Evolutionary conservation across 2,797 vertebrate genomes (phyloP), one percentile per base, ranked within the genome.

Genomic region (Ctenopoma kingsleyae): DNA sequence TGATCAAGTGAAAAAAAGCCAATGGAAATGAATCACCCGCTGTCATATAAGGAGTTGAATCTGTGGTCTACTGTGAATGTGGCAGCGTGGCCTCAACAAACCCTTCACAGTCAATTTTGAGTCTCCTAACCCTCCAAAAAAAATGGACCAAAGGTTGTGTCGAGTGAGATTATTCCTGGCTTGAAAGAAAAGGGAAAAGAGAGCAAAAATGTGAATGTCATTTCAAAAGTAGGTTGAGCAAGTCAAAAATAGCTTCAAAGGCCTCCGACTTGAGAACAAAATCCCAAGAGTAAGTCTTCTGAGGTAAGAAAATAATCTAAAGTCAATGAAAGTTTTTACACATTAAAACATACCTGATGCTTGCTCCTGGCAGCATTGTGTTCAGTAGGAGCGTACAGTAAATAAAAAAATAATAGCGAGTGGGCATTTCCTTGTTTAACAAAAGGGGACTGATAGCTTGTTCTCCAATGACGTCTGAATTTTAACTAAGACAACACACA

Each of bases 181-280:
- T 86, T 63, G 43, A 75, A 78, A 74, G 75, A 64, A 76, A 78
- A 63, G 25, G 69, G 78, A 76, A 81, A 78, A 71, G 73, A 82
- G 86, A 86, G 80, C 78, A 78, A 80, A 89, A 89, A 82, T 82
- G 82, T 82, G 84, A 83, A 86, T 82, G 87, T 87, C 81, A 87
- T 90, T 88, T 87, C 76, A 84, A 80, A 92, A 91, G 90, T 92
- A 91, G 90, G 91, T 86, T 93, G 88, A 84, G 70, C 63, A 63
- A 89, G 87, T 91, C 87, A 85, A 76, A 92, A 93, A 92, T 91
- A 92, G 87, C 91, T 90, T 89, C 87, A 92, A 91, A 91, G 84
- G 82, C 83, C 75, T 83, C 74, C 60, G 74, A 86, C 69, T 84
- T 87, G 68, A 88, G 86, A 87, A 85, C 71, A 86, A 84, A 91